Evolutionary conservation across 2,888 invertebrate genomes (phyloP).

Genomic region (Orthosia cruda): DNA sequence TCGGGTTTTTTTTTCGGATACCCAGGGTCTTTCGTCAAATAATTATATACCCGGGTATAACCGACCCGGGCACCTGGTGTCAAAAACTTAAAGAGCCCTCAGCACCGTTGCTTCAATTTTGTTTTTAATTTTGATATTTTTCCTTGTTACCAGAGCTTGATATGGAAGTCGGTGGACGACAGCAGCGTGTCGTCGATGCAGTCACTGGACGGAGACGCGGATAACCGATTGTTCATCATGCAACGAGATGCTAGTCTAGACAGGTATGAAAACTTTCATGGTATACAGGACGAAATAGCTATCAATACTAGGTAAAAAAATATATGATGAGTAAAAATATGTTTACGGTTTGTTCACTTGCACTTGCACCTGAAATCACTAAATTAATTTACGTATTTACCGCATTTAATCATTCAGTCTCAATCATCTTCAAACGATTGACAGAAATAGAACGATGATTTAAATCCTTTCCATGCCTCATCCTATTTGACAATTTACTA

Average conservation of each 20-base stretch:
- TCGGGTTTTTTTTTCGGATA: too few relatives aligned
- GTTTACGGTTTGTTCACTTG: neutral
- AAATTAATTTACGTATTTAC: too few relatives aligned
- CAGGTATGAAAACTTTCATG: conserved; percentile 86
- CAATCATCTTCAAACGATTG: too few relatives aligned
- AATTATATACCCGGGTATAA: too few relatives aligned
- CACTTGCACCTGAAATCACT: too few relatives aligned
- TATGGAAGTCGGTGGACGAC: conserved; percentile 96
- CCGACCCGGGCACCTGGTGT: too few relatives aligned
- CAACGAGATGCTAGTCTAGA: conserved; percentile 95
- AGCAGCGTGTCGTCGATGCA: conserved; percentile 97
- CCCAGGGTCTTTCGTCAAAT: too few relatives aligned
- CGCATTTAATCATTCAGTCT: too few relatives aligned
- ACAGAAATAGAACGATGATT: too few relatives aligned
- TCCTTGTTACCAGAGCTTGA: conserved; percentile 90
- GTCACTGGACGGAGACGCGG: conserved; percentile 94
- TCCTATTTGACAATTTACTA: conserved; percentile 27
- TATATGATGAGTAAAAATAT: neutral
- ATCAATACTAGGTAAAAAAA: neutral
- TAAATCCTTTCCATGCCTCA: too few relatives aligned
- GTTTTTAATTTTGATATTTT: neutral
- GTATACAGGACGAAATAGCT: neutral
- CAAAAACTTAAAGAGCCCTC: too few relatives aligned
- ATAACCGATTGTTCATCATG: conserved; percentile 92
- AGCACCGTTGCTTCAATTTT: too few relatives aligned